A percentile compares a stretch with the other conserved stretches of the same genome.
These are phyloP conservation scores for Lemur catta DNA, from an alignment of 2,797 vertebrate genomes.

Conservation along the genomic window DNA sequence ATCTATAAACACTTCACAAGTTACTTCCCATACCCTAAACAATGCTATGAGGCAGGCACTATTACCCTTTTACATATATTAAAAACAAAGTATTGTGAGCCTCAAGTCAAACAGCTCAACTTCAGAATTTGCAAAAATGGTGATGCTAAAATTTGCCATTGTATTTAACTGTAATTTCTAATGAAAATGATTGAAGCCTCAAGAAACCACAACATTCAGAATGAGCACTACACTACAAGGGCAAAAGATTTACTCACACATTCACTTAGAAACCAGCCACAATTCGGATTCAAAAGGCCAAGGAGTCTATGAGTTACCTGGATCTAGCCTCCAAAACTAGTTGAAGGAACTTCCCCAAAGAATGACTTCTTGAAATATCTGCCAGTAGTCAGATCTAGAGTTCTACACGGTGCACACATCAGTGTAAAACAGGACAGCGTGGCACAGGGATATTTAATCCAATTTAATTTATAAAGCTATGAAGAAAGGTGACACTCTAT, in stretches of 20 bases:
- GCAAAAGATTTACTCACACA: not conserved
- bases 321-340: not conserved
- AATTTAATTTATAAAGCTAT: not conserved
- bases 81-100: not conserved
- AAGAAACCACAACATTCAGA: not conserved
- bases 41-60: not conserved
- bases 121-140: constrained; percentile 15
- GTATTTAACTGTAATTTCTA: not conserved
- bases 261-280: constrained; percentile 8
- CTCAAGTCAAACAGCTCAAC: not conserved
- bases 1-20: not conserved
- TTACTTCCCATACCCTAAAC: constrained; percentile 30
- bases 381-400: not conserved
- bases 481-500: constrained; percentile 1
- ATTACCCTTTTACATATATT: not conserved
- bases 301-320: not conserved
- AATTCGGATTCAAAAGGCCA: not conserved
- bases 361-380: not conserved
- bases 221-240: not conserved
- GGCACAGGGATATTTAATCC: not conserved
- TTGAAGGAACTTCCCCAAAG: not conserved
- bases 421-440: not conserved
- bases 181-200: not conserved
- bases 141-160: not conserved
- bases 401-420: not conserved